Conservation (phyloP, 2,113 vertebrate genomes). For the Speoplatyrhinus poulsoni region DNA sequence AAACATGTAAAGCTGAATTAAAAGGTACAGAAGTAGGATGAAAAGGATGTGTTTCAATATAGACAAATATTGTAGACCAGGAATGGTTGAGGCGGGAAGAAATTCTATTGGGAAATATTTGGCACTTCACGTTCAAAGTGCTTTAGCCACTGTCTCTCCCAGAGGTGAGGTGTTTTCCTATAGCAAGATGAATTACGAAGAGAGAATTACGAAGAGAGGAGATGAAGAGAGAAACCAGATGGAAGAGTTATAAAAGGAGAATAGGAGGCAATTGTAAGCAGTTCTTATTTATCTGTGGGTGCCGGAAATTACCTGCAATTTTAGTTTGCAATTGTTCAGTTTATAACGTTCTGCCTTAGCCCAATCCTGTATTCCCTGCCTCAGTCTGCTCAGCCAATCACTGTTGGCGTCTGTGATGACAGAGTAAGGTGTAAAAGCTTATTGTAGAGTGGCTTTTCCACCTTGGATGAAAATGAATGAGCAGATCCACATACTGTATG, state of each 20-base stretch:
- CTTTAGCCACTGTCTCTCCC: neutral
- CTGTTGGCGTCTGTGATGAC: neutral
- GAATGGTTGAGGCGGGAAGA: constrained; percentile 6
- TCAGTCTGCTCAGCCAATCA: neutral
- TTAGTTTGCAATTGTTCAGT: neutral
- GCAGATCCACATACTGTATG: constrained; percentile 7
- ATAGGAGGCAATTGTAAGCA: neutral
- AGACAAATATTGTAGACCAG: neutral
- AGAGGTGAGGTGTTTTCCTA: constrained; percentile 4
- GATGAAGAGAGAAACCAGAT: neutral
- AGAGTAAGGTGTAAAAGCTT: constrained; percentile 9
- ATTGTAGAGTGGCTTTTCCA: neutral
- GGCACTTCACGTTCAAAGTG: constrained; percentile 12
- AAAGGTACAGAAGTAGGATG: neutral
- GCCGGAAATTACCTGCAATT: neutral
- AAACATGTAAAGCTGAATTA: neutral
- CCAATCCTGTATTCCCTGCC: neutral
- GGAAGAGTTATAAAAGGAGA: neutral
- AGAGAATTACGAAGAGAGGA: neutral
- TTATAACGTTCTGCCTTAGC: neutral
- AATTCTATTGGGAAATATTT: neutral
- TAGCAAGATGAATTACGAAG: neutral
- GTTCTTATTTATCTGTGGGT: neutral
- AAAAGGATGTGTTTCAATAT: neutral
- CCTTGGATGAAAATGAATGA: neutral